Conservation (phyloP, 2,888 invertebrate species). For the Spilosoma lubricipeda region DNA sequence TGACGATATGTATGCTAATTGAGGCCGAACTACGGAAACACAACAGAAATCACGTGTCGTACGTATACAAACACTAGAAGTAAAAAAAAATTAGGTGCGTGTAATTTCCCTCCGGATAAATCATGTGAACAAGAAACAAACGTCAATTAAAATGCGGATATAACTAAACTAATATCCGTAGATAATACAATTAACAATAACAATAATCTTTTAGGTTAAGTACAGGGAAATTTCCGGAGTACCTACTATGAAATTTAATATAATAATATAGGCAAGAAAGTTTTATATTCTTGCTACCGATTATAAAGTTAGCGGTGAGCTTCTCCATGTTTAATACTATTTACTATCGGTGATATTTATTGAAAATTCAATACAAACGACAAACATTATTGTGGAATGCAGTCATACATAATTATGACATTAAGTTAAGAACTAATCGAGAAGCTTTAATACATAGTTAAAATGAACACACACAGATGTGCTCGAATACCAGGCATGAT, state of each 20-base stretch:
- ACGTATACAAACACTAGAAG: constrained; percentile 16
- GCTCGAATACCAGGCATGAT: background rate
- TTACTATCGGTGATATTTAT: constrained; percentile 8
- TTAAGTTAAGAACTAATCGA: background rate
- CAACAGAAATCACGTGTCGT: constrained; percentile 19
- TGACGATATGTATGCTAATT: constrained; percentile 29
- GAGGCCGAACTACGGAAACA: constrained; percentile 37
- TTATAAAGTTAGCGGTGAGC: constrained; percentile 46
- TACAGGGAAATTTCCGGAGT: constrained; percentile 38
- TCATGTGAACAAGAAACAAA: constrained; percentile 57
- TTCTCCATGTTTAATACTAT: constrained; percentile 15
- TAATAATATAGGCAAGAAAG: constrained; percentile 50
- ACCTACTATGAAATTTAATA: constrained; percentile 12
- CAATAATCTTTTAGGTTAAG: constrained; percentile 41
- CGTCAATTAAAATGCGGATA: constrained; percentile 63
- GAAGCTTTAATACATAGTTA: background rate
- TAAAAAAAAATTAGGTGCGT: constrained; percentile 28
- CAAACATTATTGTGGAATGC: constrained; percentile 20
- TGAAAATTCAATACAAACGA: constrained; percentile 27
- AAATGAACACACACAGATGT: background rate
- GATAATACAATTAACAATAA: constrained; percentile 41
- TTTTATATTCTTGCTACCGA: constrained; percentile 47
- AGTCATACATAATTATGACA: background rate
- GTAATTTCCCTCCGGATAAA: constrained; percentile 46
- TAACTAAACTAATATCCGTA: constrained; percentile 51